Base-by-base conservation (phyloP, 2,888 invertebrate species). In the Horisme vitalbata region DNA sequence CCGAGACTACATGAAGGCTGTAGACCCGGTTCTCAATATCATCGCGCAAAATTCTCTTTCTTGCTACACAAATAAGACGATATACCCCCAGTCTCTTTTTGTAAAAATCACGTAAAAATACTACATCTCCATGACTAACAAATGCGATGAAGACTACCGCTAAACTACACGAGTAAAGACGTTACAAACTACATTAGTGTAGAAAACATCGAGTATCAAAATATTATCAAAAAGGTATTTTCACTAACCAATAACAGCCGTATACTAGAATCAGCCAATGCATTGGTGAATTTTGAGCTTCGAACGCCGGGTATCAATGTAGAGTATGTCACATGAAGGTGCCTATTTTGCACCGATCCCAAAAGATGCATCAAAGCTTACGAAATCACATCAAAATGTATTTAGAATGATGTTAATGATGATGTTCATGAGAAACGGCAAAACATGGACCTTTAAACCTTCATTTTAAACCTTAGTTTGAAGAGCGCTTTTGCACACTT, bases 221-320 rank as follows among this genome's bases (percentile, higher is more conserved):
- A 89, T 88, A 88, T 88, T 85, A 85, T 83, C 83, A 85, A 87
- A 85, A 83, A 74, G 74, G 79, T 79, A 71, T 75, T 83, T 71
- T 89, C 89, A 89, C 89, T 89, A 89, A 89, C 89, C 89, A 80
- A 85, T 83, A 71, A 83, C 87, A 88, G 89, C 85, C 89, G 89
- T 89, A 89, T 89, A 88, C 89, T 79, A 83, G 69, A 79, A 73
- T 89, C 85, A 88, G 88, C 87, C 87, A 88, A 87, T 82, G 86
- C 71, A 80, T 82, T 74, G 56, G 67, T 66, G 59, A 75, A 73
- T 76, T 74, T 88, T 86, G 86, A 87, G 85, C 86, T 74, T 70
- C 66, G 65, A 73, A 80, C 79, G 77, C 77, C 54, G 82, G 78
- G 79, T 71, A 67, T 59, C 59, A 64, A 65, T 66, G 70, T 69